Conservation (phyloP, 1,140 invertebrate species). For the Wiebesia pumilae region DNA sequence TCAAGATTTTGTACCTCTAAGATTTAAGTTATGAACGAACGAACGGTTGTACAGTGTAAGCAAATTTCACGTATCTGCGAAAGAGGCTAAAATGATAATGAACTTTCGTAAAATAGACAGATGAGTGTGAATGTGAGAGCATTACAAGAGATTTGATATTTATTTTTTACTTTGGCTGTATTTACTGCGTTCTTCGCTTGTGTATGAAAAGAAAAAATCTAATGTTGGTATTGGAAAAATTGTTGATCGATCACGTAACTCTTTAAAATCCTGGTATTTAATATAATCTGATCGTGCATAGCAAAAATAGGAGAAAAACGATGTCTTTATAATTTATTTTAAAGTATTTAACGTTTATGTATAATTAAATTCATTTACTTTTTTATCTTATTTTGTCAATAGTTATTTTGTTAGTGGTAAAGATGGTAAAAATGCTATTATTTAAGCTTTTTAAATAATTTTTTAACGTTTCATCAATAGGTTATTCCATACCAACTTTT, state of each 20-base stretch:
- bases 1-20: conserved; percentile 52
- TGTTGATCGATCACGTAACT: background rate
- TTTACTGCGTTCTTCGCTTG: conserved; percentile 31
- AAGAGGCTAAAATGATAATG: conserved; percentile 45
- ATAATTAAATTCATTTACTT: conserved; percentile 1
- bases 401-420: background rate
- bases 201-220: background rate
- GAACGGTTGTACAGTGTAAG: conserved; percentile 42
- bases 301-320: background rate
- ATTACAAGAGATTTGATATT: conserved; percentile 20
- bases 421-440: background rate
- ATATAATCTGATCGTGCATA: background rate
- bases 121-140: conserved; percentile 26
- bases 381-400: background rate
- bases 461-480: conserved; percentile 33
- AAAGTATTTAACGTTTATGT: background rate
- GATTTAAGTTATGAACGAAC: conserved; percentile 37
- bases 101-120: conserved; percentile 25
- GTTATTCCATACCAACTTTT: conserved; percentile 32
- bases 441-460: conserved; percentile 1
- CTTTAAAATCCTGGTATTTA: background rate
- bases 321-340: background rate
- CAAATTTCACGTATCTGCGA: conserved; percentile 31
- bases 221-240: conserved; percentile 30
- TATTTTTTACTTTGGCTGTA: conserved; percentile 47